Base-by-base conservation (phyloP, 2,888 invertebrate genomes). In the Cheilosia impressa region DNA sequence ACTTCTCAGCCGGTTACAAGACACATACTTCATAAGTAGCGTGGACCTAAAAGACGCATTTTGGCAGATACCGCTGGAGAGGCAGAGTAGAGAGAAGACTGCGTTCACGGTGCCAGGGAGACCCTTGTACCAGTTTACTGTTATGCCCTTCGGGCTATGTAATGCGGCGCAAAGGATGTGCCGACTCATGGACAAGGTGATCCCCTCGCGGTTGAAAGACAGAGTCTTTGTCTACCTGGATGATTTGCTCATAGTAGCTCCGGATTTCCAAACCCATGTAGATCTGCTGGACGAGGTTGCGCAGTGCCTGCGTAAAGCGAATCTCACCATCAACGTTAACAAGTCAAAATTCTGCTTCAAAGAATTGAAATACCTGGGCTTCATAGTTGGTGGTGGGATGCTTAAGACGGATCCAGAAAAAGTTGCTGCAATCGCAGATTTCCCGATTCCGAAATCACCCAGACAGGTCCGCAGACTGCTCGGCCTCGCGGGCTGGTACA, bases 121-220 rank as follows among this genome's bases (percentile, higher is more conserved):
- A 34, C 81, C 84, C 2, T 41, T 85, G 6, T 85, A 87, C 31
- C 45, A 45, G 15, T 50, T 78, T 41, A 58, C 45, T 1, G 77
- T 80, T 0, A 78, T 87, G 75, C 76, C 78, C 19, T 81, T 85
- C 3, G 47, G 47, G 10, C 17, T 50, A 3, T 19, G 47, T 50
- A 50, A 85, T 7, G 87, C 83, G 15, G 78, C 83, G 5, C 87
- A 83, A 53, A 77, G 82, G 6, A 72, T 87, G 43, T 43, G 19
- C 38, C 53, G 83, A 10, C 43, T 84, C 1, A 84, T 81, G 45
- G 80, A 81, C 22, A 60, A 73, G 34, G 62, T 72, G 17, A 69
- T 82, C 4, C 75, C 76, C 9, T n/a, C 76, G n/a, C 55, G 73
- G 2, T 77, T 68, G 34, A 50, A 80, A 76, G 6, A 72, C 47